Percentiles rank a stretch among this genome's conserved stretches.
Evolutionary conservation across 1,140 invertebrate species (phyloP).

Genomic region (Alviniconcha marisindica): DNA sequence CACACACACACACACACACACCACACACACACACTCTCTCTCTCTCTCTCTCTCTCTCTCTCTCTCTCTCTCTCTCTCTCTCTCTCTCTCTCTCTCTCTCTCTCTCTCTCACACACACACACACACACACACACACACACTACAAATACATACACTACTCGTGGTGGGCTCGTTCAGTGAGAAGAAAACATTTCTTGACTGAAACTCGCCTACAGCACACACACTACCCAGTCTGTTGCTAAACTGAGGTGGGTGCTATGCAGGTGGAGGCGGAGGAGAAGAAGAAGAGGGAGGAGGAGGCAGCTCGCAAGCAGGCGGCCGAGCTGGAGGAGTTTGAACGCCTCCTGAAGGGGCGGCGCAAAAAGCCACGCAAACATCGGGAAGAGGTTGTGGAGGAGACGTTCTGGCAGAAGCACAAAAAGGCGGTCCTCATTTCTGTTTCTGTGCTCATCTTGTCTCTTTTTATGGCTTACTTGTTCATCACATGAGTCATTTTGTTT

Average conservation of each 20-base stretch:
- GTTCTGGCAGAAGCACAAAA: conserved; percentile 46
- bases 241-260: neutral
- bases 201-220: no score
- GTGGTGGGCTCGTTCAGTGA: no score
- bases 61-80: no score
- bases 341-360: conserved; percentile 63
- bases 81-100: no score
- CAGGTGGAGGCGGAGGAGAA: conserved; percentile 60
- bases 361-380: conserved; percentile 61
- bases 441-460: conserved; percentile 2
- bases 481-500: neutral
- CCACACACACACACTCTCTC: no score
- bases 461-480: neutral
- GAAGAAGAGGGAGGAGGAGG: conserved; percentile 62
- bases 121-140: no score
- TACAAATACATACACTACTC: no score
- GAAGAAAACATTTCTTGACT: no score
- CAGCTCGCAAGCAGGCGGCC: conserved; percentile 61
- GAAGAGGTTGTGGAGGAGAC: conserved; percentile 48
- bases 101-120: no score
- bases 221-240: no score
- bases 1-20: no score
- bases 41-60: no score
- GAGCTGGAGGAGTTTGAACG: conserved; percentile 71
- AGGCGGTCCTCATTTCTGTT: neutral